These are phyloP conservation scores for Setipinna tenuifilis DNA, from an alignment of 2,797 vertebrate genomes.

Conservation along the genomic window DNA sequence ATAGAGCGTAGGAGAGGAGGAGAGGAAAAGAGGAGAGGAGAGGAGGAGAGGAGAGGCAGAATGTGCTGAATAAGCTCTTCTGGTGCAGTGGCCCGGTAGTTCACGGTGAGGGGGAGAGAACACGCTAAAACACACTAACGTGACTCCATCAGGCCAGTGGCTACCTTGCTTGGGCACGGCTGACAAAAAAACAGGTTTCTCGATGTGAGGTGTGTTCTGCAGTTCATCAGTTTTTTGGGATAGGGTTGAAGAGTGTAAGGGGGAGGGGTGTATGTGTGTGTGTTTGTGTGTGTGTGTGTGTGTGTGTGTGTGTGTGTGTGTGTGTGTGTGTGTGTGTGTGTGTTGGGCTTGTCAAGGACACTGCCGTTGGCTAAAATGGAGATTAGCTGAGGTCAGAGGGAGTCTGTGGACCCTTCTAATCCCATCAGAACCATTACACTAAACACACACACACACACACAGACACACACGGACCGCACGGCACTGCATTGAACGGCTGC, in stretches of 20 bases:
- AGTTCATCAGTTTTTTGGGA: background rate
- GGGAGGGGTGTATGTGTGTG: background rate
- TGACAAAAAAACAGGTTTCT: background rate
- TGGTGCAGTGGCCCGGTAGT: background rate
- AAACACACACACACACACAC: slow-evolving; percentile 8
- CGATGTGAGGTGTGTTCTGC: background rate
- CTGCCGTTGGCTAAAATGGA: background rate
- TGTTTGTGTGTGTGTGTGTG: background rate
- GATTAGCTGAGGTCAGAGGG: slow-evolving; percentile 34
- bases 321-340: background rate
- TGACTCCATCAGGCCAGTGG: background rate
- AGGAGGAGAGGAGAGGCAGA: background rate
- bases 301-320: slow-evolving; percentile 9
- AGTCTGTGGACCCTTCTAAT: background rate
- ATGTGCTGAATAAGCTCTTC: slow-evolving; percentile 10
- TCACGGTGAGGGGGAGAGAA: background rate
- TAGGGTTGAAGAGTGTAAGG: background rate
- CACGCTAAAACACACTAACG: background rate
- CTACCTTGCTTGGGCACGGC: background rate
- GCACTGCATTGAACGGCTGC: background rate
- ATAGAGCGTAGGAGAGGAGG: background rate
- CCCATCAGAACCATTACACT: slow-evolving; percentile 21
- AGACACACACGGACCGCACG: background rate
- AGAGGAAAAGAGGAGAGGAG: background rate
- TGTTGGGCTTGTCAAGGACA: slow-evolving; percentile 5